Base-by-base conservation (phyloP, 2,888 invertebrate species). In the Formica aserva region DNA sequence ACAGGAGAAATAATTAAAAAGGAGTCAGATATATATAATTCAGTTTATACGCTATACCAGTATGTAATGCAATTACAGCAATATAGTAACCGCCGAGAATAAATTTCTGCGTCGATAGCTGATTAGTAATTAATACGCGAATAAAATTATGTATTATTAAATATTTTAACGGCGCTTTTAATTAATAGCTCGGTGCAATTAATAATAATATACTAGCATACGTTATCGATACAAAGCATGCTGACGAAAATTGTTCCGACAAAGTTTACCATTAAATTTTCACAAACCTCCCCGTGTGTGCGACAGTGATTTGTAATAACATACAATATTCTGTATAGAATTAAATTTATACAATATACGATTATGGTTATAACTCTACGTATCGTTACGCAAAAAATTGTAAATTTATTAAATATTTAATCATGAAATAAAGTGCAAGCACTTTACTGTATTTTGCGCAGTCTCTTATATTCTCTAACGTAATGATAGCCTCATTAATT, bases 101-200 rank as follows among this genome's bases (percentile, higher is more conserved):
- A 60, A 60, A 80, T 80, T 80, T 18, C 60, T 45, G 45, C 45
- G 29, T 18, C 60, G 78, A 72, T 80, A 72, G 74, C 75, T 74
- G 35, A 72, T 72, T 60, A 74, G 60, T 80, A 80, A 80, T 80
- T 72, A 80, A 74, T 80, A 80, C 45, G 32, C 45, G 22, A 80
- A 80, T 72, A 45, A 72, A 45, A 80, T 80, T 60, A 78, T 60
- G 72, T 67, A 26, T 72, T 55, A 77, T 77, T 72, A 72, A 80
- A 80, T 80, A 72, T 62, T 80, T 80, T 60, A 72, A 80, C 45
- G 32, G 32, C 18, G 18, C 57, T 41, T 60, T 78, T 80, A 80
- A 80, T 74, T 60, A 80, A 78, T 63, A 71, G 60, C 35, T n/a
- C 5, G 32, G 60, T 26, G 26, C 78, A 80, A 80, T 80, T 80